Evolutionary conservation across 2,113 vertebrate genomes (phyloP).

Genomic region (Neolamprologus toae): DNA sequence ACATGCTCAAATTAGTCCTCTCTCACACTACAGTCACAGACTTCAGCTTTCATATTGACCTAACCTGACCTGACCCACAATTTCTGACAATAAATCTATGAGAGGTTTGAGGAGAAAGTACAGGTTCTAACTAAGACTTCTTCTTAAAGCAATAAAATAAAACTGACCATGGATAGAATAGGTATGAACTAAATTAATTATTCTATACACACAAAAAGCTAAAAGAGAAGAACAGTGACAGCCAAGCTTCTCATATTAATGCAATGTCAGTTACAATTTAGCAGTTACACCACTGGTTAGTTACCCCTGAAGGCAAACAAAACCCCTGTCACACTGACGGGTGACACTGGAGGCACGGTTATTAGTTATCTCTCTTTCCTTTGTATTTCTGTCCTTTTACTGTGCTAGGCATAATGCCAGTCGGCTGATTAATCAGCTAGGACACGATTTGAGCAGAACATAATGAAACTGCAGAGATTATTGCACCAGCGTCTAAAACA

Average conservation of each 20-base stretch:
- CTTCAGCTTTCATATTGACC: not conserved
- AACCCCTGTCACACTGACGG: slow-evolving; percentile 12
- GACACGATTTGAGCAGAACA: not conserved
- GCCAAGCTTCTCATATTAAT: not conserved
- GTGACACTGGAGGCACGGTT: not conserved
- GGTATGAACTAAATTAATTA: not conserved
- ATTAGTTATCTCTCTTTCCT: slow-evolving; percentile 17
- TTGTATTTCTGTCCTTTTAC: not conserved
- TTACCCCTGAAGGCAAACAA: slow-evolving; percentile 16
- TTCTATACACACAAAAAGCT: not conserved
- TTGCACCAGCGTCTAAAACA: not conserved
- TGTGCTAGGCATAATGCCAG: not conserved
- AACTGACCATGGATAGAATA: not conserved
- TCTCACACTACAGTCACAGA: not conserved
- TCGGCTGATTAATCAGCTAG: slow-evolving; percentile 2
- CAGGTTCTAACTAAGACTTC: not conserved
- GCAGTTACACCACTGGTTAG: not conserved
- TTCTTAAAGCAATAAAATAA: not conserved
- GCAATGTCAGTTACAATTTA: slow-evolving; percentile 14
- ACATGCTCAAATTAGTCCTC: not conserved
- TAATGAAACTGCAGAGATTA: not conserved
- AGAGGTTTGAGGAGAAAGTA: not conserved
- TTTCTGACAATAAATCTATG: not conserved
- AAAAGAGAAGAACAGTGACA: not conserved
- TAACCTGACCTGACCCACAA: not conserved